These are phyloP conservation scores for Chromobotia macracanthus DNA, from an alignment of 2,797 vertebrate genomes.

Conservation along the genomic window DNA sequence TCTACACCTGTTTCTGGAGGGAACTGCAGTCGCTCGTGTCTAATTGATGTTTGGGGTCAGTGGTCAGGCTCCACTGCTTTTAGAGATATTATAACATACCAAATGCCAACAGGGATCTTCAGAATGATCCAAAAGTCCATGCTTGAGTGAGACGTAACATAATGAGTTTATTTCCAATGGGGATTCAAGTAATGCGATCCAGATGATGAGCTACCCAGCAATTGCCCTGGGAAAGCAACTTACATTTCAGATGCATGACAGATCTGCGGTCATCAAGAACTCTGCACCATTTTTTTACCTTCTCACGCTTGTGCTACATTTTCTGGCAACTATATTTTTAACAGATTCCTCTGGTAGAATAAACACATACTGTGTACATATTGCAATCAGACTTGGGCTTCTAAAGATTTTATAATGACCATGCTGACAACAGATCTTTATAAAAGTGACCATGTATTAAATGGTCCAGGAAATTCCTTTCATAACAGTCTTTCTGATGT, in stretches of 20 bases:
- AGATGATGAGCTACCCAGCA: slow-evolving; percentile 80
- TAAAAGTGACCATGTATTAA: slow-evolving; percentile 20
- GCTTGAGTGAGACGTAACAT: slow-evolving; percentile 76
- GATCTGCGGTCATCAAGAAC: slow-evolving; percentile 66
- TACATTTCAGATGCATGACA: slow-evolving; percentile 72
- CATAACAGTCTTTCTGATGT: slow-evolving; percentile 6
- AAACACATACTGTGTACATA: not conserved
- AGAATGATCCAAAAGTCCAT: slow-evolving; percentile 72
- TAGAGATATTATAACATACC: slow-evolving; percentile 60
- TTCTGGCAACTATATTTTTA: slow-evolving; percentile 4
- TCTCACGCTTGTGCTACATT: not conserved
- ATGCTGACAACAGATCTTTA: slow-evolving; percentile 14
- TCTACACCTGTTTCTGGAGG: slow-evolving; percentile 62
- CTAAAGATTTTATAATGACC: not conserved
- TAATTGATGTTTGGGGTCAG: slow-evolving; percentile 68
- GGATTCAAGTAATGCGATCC: slow-evolving; percentile 80
- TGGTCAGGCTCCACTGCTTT: slow-evolving; percentile 46
- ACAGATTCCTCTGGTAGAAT: not conserved
- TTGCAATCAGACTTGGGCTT: slow-evolving; percentile 23
- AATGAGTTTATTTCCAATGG: slow-evolving; percentile 79
- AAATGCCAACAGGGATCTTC: slow-evolving; percentile 73
- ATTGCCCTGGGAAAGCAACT: slow-evolving; percentile 70
- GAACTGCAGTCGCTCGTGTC: slow-evolving; percentile 61
- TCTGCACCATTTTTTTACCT: not conserved
- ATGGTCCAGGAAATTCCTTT: not conserved